A percentile compares a stretch with the other conserved stretches of the same genome.
These are phyloP conservation scores for Fabriciana adippe DNA, from an alignment of 2,888 invertebrate genomes.

Conservation along the genomic window DNA sequence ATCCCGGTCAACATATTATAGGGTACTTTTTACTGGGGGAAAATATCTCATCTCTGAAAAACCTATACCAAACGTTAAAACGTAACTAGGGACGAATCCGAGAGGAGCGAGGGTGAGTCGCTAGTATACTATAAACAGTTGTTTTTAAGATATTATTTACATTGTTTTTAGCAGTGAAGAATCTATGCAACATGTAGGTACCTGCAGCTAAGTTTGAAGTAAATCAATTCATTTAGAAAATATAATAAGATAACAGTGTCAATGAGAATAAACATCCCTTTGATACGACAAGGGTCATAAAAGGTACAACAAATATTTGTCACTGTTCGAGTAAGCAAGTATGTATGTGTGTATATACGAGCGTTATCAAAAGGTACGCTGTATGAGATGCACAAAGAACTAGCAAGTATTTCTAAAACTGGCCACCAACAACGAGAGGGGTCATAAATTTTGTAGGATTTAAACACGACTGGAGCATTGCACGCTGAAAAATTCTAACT, in stretches of 20 bases:
- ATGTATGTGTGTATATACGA: slow-evolving; percentile 28
- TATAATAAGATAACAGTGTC: not conserved
- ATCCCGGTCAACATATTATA: too few relatives aligned
- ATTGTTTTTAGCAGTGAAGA: too few relatives aligned
- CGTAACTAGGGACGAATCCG: too few relatives aligned
- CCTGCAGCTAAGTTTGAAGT: too few relatives aligned
- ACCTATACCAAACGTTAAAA: too few relatives aligned
- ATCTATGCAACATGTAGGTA: too few relatives aligned
- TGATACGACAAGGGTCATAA: slow-evolving; percentile 18
- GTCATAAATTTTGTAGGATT: slow-evolving; percentile 78
- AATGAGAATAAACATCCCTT: slow-evolving; percentile 7
- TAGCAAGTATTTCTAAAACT: slow-evolving; percentile 64
- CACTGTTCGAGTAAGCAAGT: slow-evolving; percentile 25
- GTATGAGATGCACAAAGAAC: slow-evolving; percentile 55
- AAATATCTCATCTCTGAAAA: too few relatives aligned
- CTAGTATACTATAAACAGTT: too few relatives aligned
- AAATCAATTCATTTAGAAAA: too few relatives aligned
- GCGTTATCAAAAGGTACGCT: slow-evolving; percentile 48
- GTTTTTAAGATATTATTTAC: too few relatives aligned
- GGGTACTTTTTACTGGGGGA: too few relatives aligned
- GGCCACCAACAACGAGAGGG: slow-evolving; percentile 61
- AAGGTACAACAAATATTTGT: slow-evolving; percentile 29
- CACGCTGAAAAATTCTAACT: slow-evolving; percentile 73
- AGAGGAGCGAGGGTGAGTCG: too few relatives aligned
- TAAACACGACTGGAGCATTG: slow-evolving; percentile 68